Conservation (phyloP, 2,888 invertebrate genomes). For the Lasioglossum figueresi region DNA sequence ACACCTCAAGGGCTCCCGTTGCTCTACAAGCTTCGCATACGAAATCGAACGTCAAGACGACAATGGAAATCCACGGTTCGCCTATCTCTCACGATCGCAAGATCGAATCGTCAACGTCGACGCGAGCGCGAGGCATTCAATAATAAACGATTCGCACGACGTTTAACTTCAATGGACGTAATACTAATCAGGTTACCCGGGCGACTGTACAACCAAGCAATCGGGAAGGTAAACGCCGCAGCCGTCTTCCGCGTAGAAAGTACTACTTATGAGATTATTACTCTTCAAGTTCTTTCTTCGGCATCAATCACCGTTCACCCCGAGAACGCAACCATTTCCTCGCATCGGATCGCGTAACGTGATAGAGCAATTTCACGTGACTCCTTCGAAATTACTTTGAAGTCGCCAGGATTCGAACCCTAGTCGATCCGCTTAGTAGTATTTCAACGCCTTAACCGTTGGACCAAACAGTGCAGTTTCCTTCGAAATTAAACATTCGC, state of each 20-base stretch:
- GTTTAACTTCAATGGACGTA: slow-evolving; percentile 10
- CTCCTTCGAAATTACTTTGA: background rate
- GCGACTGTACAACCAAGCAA: slow-evolving; percentile 21
- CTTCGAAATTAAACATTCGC: background rate
- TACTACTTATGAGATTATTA: slow-evolving; percentile 56
- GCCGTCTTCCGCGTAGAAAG: slow-evolving; percentile 76
- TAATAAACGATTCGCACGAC: background rate
- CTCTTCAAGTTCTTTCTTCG: slow-evolving; percentile 35
- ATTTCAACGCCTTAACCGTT: too few species aligned
- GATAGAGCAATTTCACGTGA: slow-evolving; percentile 10
- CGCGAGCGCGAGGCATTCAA: background rate
- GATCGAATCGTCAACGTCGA: background rate
- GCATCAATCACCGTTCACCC: slow-evolving; percentile 17
- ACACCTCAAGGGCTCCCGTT: background rate
- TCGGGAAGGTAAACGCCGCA: slow-evolving; percentile 17
- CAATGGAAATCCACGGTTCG: background rate
- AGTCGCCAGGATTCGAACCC: too few species aligned
- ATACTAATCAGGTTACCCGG: slow-evolving; percentile 25
- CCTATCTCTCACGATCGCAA: background rate
- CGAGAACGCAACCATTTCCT: slow-evolving; percentile 23
- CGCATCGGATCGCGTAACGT: slow-evolving; percentile 17
- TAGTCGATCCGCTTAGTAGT: too few species aligned
- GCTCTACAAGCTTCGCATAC: background rate
- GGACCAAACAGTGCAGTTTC: too few species aligned
- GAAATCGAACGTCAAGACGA: background rate